Conservation (phyloP, 2,113 vertebrate species). For the Anguilla japonica region DNA sequence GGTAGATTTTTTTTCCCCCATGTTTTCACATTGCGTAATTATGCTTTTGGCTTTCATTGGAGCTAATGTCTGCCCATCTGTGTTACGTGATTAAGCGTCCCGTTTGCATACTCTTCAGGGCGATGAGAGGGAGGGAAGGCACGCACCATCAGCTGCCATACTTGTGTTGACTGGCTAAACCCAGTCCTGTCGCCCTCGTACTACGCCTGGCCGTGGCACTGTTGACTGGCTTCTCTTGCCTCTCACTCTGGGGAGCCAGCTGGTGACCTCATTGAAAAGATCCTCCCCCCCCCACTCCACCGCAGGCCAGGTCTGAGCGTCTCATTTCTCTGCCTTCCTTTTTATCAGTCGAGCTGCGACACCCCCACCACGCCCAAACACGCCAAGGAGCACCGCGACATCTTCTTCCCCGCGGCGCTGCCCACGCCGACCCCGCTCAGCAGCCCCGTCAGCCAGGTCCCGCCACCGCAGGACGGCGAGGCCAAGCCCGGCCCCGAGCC, state of each 20-base stretch:
- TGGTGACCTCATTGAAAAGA: not conserved
- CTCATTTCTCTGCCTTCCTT: conserved; percentile 27
- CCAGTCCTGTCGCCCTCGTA: not conserved
- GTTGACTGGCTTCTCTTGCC: not conserved
- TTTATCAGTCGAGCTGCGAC: conserved; percentile 77
- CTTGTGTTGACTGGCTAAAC: not conserved
- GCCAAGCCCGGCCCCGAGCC: conserved; percentile 64
- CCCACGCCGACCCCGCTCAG: conserved; percentile 57
- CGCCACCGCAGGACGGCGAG: conserved; percentile 58
- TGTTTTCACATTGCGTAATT: not conserved
- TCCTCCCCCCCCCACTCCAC: conserved; percentile 15
- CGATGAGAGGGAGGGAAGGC: not conserved
- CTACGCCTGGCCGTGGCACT: not conserved
- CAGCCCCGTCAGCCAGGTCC: conserved; percentile 58
- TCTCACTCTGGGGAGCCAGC: not conserved
- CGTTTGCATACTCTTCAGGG: not conserved
- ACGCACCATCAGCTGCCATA: too few relatives aligned
- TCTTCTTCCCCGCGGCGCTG: conserved; percentile 80
- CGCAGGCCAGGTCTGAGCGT: not conserved
- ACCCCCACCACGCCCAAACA: conserved; percentile 88
- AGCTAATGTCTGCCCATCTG: not conserved
- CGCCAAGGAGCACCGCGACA: conserved; percentile 83
- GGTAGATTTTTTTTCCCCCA: not conserved
- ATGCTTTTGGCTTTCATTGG: not conserved
- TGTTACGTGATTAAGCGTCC: not conserved